Evolutionary conservation across 1,140 invertebrate species (phyloP), one percentile per base, ranked within the genome.

Genomic region (Manduca sexta): DNA sequence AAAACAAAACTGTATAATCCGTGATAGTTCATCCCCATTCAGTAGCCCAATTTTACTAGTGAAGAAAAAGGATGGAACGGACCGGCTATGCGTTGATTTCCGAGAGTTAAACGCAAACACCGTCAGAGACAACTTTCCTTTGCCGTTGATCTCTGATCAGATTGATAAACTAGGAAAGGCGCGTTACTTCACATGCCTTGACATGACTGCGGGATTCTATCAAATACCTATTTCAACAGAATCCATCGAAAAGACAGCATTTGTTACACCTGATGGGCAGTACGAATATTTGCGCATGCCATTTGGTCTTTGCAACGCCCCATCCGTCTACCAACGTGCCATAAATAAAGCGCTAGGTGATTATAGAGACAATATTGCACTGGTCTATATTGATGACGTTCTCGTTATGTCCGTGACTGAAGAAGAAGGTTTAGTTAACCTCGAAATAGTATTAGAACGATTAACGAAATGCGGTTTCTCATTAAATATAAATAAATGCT

Each of bases 71-170:
- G 60, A 64, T 38, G 60, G 67, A 7, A 35, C 47, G 4, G 41
- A 50, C 13, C 43, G 69, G 15, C 35, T 74, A 12, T 67, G 60
- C 39, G 48, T 68, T 3, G 70, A 76, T 41, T 74, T 45, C 45
- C 13, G 73, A 12, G 56, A 59, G 38, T 34, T 75, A 13, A 75
- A 75, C 45, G 17, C 39, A 0, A 67, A 63, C 38, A 72, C 60
- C 1, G 33, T 66, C 0, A 48, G 66, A 12, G 70, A 74, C 42
- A 34, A 34, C 10, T 34, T 11, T 11, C 33, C 33, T n/a, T 11
- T 34, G 11, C 33, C 33, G 3, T 13, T 34, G 3, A 34, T 34
- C 2, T 11, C 13, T 4, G 33, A 34, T 34, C 33, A 34, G 11
- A n/a, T 34, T 4, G 33, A 34, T 34, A 34, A 34, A 34, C 10